Conservation (phyloP, 2,113 vertebrate genomes). For the Gymnogyps californianus region DNA sequence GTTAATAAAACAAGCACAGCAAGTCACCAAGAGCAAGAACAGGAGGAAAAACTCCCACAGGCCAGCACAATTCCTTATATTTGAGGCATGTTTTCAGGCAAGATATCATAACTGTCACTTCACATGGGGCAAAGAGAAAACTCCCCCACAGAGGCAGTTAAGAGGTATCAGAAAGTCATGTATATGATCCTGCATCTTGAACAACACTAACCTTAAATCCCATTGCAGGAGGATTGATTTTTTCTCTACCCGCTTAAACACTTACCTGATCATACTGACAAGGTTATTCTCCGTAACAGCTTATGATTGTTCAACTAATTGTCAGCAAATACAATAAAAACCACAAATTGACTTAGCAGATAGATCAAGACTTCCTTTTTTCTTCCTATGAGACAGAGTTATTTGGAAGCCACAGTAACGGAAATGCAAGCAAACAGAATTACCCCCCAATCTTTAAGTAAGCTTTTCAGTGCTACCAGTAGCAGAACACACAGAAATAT, state of each 20-base stretch:
- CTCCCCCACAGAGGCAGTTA: background rate
- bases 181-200: background rate
- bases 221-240: background rate
- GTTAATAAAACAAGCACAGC: background rate
- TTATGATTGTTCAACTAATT: background rate
- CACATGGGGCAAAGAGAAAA: background rate
- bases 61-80: background rate
- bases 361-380: background rate
- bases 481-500: constrained; percentile 32
- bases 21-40: background rate
- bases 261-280: background rate
- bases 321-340: background rate
- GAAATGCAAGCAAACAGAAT: constrained; percentile 21
- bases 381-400: background rate
- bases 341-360: background rate
- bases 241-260: background rate
- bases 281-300: background rate
- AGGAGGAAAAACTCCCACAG: background rate
- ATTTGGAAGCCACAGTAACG: background rate
- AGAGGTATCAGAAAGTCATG: background rate
- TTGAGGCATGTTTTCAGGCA: background rate
- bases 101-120: background rate
- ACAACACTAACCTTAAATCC: background rate
- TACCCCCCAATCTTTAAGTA: constrained; percentile 6
- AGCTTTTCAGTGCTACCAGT: constrained; percentile 21